Evolutionary conservation across 23 tunicate species (phyloP), one percentile per base, ranked within the genome.

Genomic region (Trididemnum clinides): DNA sequence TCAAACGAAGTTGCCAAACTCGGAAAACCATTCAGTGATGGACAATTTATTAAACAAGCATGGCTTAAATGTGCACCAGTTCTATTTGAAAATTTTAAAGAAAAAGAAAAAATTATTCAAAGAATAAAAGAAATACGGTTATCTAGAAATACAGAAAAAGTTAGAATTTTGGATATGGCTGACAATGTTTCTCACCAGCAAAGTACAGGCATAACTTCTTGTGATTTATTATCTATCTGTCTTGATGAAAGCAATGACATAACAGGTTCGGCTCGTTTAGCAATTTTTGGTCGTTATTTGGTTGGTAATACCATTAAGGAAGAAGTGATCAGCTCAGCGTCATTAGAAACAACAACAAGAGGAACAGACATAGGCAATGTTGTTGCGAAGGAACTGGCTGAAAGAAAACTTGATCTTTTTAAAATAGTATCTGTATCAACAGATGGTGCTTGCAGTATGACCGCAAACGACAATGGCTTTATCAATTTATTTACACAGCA

Each of bases 391-490:
- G 69, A 62, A 18, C 69, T 10, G 54, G 54, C 54, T 44, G 54
- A 44, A 44, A n/a, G n/a, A n/a, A n/a, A n/a, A n/a, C n/a, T n/a
- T 62, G 69, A 12, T 62, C 69, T 62, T 62, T 62, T 26, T 62
- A 62, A 62, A 62, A 62, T 62, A 12, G 69, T 62, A 18, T 62
- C 69, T 15, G 69, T 62, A 21, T 62, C 69, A 62, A 62, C 69
- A 62, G 69, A 62, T 15, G 69, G 69, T 62, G 69, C 69, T 62
- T 62, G 69, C 69, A 62, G 69, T 62, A 62, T 62, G 69, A 62
- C 69, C 69, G 21, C 6, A 62, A 62, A 62, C 18, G 69, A 62
- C 26, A 21, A 62, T 62, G 69, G 69, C 69, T 62, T 18, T 12
- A 62, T 12, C 69, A 12, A 12, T 21, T 18, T 62, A 62, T 18